Evolutionary conservation across 2,113 vertebrate genomes (phyloP), one percentile per base, ranked within the genome.

Genomic region (Hiodon tergisus): DNA sequence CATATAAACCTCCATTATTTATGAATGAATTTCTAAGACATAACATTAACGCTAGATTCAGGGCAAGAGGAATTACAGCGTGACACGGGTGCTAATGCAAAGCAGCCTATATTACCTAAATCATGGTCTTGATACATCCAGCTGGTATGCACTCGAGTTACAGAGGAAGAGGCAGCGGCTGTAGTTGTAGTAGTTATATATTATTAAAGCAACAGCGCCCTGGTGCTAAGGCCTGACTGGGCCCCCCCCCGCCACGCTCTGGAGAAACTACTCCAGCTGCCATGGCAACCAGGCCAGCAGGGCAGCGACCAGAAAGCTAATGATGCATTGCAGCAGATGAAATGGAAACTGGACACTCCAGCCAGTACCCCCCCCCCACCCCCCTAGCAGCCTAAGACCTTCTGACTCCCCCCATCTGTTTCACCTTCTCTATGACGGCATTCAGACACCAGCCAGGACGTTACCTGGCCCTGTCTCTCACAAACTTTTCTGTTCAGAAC

Each of bases 271-370:
- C 47, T 57, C 4, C 60, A 5, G 67, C 75, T 63, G 17, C 60
- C 75, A 71, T 76, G 68, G 67, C 68, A 71, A 77, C 76, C 61
- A 11, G 62, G 17, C 54, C 61, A 10, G 58, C 50, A 53, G 52
- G 62, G 47, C 6, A 52, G 67, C 52, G 59, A 31, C 50, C 51
- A 17, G 69, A 31, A 8, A n/a, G n/a, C 69, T 67, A 77, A 67
- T 67, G 69, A 77, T 71, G 55, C 62, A 59, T 77, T 65, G 31
- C 16, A 65, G 53, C 50, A 72, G 76, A 72, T 58, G 13, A 67
- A 77, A 72, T 59, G 76, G 62, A 51, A 67, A 53, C 69, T 6
- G n/a, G 68, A 70, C 54, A 54, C 69, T 62, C 51, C 53, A 51
- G 31, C 59, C 69, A 13, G 47, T 13, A 55, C 69, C 52, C 75